Base-by-base conservation (phyloP, 2,113 vertebrate species). In the Numida meleagris region DNA sequence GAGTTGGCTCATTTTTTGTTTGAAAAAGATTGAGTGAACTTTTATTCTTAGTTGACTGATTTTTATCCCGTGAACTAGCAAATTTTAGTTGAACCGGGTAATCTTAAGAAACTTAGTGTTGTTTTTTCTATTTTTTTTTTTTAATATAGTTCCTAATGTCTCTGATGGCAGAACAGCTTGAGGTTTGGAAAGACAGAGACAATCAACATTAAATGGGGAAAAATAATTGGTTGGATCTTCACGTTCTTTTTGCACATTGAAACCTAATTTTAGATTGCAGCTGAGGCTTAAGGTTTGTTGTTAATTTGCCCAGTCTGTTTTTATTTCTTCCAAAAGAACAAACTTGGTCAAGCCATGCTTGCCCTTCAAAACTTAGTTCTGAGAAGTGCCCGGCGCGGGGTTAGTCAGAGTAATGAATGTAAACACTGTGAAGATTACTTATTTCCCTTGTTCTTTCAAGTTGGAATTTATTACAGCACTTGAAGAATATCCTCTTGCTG, bases 381-480 rank as follows among this genome's bases (percentile, higher is more conserved):
- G 55, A 67, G 72, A 88, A 86, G 12, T 34, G 51, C 74, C 66
- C 53, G 45, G 58, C 0, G 0, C 63, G 38, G 75, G 82, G 50
- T 89, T 95, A 82, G 58, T 62, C 80, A 74, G 38, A 70, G 21
- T 78, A 93, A 93, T 82, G 73, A 95, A 70, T 87, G 66, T 81
- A 94, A 95, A 96, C 72, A 90, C 25, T 2, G 4, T 25, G 55
- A 90, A 88, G 57, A 93, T 96, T 51, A 85, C 78, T 76, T 91
- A 82, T 61, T 93, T 85, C 83, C 63, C 92, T 93, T 76, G 57
- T 86, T 3, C 0, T 94, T 84, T 76, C 50, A n/a, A 77, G 78
- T 38, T 50, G 46, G 71, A 83, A 94, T 88, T 82, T 88, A 89
- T 89, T 89, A 42, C 33, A 50, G 24, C 29, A 46, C 63, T 85